phyloP scores from a whole-genome alignment of 2,888 invertebrate species.

The Tethea ocularis region DNA sequence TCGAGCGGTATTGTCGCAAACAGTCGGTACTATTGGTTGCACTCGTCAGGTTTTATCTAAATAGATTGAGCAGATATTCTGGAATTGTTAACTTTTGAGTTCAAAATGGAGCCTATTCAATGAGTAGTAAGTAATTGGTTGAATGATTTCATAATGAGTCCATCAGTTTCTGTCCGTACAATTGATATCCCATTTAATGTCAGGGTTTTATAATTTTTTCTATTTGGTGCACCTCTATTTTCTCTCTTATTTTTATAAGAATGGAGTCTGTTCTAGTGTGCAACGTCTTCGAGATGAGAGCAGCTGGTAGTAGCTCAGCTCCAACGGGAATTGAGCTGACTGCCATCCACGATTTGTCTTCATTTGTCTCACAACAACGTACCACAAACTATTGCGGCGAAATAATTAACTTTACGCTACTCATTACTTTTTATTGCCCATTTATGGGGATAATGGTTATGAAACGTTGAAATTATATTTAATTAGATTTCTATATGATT shows the following conservation, averaged over 20 bases:
- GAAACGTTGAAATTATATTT: background rate
- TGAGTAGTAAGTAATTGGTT: too few species aligned
- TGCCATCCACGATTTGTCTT: slow-evolving; percentile 32
- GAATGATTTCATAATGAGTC: too few species aligned
- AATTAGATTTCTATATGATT: background rate
- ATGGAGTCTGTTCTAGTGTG: background rate
- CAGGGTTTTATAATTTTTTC: too few species aligned
- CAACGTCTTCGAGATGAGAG: background rate
- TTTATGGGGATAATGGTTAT: background rate
- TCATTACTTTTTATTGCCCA: slow-evolving; percentile 1
- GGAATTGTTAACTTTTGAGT: too few species aligned
- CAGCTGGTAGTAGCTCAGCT: background rate
- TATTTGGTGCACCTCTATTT: too few species aligned
- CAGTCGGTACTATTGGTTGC: slow-evolving; percentile 28
- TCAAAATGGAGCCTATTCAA: background rate
- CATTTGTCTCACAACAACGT: slow-evolving; percentile 36
- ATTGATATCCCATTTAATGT: too few species aligned
- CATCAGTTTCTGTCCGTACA: too few species aligned
- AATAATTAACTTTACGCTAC: slow-evolving; percentile 38
- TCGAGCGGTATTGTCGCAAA: slow-evolving; percentile 25
- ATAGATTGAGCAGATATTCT: background rate
- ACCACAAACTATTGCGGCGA: slow-evolving; percentile 20
- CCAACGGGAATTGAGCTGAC: slow-evolving; percentile 19
- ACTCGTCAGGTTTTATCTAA: background rate
- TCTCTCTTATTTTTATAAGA: too few species aligned